Evolutionary conservation across 2,888 invertebrate genomes (phyloP).

Genomic region (Thalpophila matura): DNA sequence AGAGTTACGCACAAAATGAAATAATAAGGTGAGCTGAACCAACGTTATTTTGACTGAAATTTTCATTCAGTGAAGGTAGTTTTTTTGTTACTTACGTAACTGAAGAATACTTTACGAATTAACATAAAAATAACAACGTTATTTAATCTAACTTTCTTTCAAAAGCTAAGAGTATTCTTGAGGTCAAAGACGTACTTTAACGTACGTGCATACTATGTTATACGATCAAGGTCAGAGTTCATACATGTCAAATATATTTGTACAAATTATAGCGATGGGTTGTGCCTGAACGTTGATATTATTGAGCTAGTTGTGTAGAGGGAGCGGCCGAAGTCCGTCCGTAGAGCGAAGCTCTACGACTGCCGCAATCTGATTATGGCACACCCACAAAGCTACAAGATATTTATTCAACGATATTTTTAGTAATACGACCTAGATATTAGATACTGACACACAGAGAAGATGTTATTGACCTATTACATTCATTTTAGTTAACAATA

Average conservation of each 20-base stretch:
- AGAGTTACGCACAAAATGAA: constrained; percentile 83
- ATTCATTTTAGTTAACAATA: neutral
- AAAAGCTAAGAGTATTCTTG: constrained; percentile 9
- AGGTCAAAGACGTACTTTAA: constrained; percentile 27
- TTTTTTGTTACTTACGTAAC: neutral
- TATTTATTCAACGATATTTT: constrained; percentile 58
- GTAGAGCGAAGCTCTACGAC: constrained; percentile 84
- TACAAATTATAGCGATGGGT: constrained; percentile 21
- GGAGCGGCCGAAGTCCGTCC: constrained; percentile 84
- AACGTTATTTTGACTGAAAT: constrained; percentile 22
- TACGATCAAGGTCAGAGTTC: constrained; percentile 53
- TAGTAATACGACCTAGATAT: constrained; percentile 36
- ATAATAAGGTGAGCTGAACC: constrained; percentile 84
- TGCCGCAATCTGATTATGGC: constrained; percentile 90
- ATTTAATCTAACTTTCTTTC: constrained; percentile 27
- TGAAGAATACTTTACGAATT: neutral
- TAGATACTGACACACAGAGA: neutral
- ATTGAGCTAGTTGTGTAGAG: constrained; percentile 69
- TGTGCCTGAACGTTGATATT: constrained; percentile 55
- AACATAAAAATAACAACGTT: neutral
- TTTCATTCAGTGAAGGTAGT: neutral
- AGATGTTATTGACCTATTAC: neutral
- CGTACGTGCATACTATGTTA: constrained; percentile 15
- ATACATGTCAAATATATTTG: constrained; percentile 34
- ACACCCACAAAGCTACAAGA: constrained; percentile 81